Percentiles rank a stretch among this genome's conserved stretches.
Evolutionary conservation across 2,888 invertebrate genomes (phyloP).

Genomic region (Eilema griseolum): DNA sequence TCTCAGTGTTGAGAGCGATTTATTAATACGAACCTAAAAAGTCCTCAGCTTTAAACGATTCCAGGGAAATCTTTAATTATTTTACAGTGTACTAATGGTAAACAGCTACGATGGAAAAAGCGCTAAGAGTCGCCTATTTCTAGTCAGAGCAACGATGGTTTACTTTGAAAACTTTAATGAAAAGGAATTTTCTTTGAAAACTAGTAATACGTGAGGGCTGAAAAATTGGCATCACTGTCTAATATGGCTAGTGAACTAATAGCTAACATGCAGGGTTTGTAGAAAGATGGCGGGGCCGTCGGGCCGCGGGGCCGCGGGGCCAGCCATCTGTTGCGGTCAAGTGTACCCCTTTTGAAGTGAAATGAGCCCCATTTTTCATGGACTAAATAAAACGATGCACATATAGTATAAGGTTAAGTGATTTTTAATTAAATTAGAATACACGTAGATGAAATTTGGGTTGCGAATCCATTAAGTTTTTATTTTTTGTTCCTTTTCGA

Average conservation of each 20-base stretch:
- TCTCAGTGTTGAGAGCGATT: too few species aligned
- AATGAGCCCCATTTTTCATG: slow-evolving; percentile 72
- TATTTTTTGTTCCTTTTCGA: not conserved
- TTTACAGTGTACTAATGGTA: not conserved
- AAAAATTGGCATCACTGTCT: slow-evolving; percentile 1
- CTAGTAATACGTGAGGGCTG: not conserved
- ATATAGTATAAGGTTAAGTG: slow-evolving; percentile 29
- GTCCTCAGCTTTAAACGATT: too few species aligned
- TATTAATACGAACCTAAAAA: too few species aligned
- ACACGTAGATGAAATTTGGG: slow-evolving; percentile 16
- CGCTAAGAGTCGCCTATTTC: not conserved
- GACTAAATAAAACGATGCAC: slow-evolving; percentile 69
- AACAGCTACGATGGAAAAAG: not conserved
- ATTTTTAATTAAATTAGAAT: slow-evolving; percentile 37
- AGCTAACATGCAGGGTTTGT: slow-evolving; percentile 35
- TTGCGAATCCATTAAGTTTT: slow-evolving; percentile 16
- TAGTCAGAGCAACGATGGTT: not conserved
- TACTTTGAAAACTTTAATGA: not conserved
- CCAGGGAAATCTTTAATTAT: not conserved
- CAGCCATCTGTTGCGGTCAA: slow-evolving; percentile 82
- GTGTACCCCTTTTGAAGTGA: slow-evolving; percentile 69
- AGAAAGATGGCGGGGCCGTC: slow-evolving; percentile 61
- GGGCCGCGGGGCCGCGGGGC: slow-evolving; percentile 61
- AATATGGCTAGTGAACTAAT: slow-evolving; percentile 4
- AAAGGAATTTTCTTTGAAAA: not conserved